phyloP scores from a whole-genome alignment of 64 coral and sea anemone genomes.

The Platygyra sinensis region DNA sequence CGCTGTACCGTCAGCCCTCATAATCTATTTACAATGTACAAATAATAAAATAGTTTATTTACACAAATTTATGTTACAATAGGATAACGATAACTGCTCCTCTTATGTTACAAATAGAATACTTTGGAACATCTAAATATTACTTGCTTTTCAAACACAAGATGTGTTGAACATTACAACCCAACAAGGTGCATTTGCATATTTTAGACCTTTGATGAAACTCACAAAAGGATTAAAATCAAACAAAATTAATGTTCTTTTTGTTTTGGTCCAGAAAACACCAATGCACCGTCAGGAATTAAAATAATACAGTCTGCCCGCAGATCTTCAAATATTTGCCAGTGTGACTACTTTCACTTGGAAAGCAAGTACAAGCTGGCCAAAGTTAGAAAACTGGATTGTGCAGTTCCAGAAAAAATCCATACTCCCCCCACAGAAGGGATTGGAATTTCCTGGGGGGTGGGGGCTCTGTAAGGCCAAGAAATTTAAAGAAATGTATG shows the following conservation, averaged over 20 bases:
- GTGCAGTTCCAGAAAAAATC: too few relatives aligned
- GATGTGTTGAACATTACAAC: not conserved
- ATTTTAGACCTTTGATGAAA: not conserved
- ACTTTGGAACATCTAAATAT: conserved; percentile 13
- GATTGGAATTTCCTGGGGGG: too few relatives aligned
- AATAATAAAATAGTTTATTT: conserved; percentile 46
- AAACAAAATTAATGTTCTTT: not conserved
- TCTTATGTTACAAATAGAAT: conserved; percentile 61
- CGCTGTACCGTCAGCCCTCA: conserved; percentile 1
- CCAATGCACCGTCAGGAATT: not conserved
- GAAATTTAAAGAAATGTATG: too few relatives aligned
- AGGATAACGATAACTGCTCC: conserved; percentile 57
- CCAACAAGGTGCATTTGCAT: not conserved
- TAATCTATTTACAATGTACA: conserved; percentile 34
- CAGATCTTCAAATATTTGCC: not conserved
- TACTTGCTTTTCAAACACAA: not conserved
- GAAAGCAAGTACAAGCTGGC: not conserved
- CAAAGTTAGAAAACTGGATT: not conserved
- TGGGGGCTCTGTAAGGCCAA: too few relatives aligned
- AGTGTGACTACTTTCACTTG: not conserved
- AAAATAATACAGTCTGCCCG: not conserved
- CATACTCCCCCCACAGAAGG: too few relatives aligned
- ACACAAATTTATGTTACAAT: conserved; percentile 44
- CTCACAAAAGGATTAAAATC: not conserved
- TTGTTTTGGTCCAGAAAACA: not conserved